phyloP scores from a whole-genome alignment of 2,888 invertebrate genomes.

The Zaprionus obscuricornis region DNA sequence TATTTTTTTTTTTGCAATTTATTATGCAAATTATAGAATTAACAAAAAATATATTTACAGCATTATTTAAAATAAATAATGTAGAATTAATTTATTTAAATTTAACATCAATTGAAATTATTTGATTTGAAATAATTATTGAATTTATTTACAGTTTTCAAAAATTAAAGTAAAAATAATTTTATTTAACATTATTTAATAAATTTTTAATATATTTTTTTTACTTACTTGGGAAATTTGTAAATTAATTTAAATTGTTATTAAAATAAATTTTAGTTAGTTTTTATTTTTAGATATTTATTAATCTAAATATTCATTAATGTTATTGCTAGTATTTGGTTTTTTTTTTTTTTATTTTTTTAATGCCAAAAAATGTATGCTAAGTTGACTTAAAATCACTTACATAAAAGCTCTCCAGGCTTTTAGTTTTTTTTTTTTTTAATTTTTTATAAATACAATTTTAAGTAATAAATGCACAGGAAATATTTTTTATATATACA shows the following conservation, averaged over 20 bases:
- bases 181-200: conserved; percentile 12
- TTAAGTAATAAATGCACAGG: conserved; percentile 49
- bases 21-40: conserved; percentile 4
- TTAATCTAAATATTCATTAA: neutral
- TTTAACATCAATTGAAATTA: too few relatives aligned
- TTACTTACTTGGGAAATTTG: neutral
- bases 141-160: conserved; percentile 17
- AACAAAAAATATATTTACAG: conserved; percentile 50
- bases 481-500: too few relatives aligned
- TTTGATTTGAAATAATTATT: too few relatives aligned
- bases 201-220: neutral
- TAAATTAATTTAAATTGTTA: too few relatives aligned
- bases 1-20: conserved; percentile 21
- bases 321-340: conserved; percentile 31
- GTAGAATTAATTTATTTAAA: conserved; percentile 31
- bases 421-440: conserved; percentile 34
- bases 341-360: neutral
- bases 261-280: conserved; percentile 7
- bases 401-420: conserved; percentile 50
- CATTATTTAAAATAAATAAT: conserved; percentile 8
- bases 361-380: conserved; percentile 28
- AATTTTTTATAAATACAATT: conserved; percentile 30
- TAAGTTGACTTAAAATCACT: conserved; percentile 60
- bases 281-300: conserved; percentile 4
- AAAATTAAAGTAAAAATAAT: conserved; percentile 2